These are phyloP conservation scores for Onychomys arenicola DNA, from an alignment of 2,797 vertebrate genomes.

Conservation along the genomic window DNA sequence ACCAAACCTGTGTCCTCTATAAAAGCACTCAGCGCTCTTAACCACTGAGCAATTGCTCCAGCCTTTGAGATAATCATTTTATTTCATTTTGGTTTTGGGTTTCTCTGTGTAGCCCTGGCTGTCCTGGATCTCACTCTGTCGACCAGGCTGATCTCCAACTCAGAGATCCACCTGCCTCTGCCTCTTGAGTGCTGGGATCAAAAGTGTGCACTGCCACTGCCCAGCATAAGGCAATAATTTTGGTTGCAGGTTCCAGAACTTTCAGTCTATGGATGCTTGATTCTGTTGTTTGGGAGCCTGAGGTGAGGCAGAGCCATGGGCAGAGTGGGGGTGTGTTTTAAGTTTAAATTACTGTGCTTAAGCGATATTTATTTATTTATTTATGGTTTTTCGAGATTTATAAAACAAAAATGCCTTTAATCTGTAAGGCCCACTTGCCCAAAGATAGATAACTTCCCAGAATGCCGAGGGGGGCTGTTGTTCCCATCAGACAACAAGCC, in stretches of 20 bases:
- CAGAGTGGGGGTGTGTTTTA: neutral
- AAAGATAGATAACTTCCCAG: neutral
- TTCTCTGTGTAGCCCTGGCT: neutral
- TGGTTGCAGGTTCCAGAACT: neutral
- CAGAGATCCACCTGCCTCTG: neutral
- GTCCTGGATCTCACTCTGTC: neutral
- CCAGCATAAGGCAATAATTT: neutral
- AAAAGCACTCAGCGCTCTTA: neutral
- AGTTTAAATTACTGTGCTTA: too few relatives aligned
- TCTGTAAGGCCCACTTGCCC: neutral
- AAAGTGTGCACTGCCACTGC: rapidly evolving
- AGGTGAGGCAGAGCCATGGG: neutral
- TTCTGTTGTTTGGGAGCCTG: neutral
- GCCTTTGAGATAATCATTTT: neutral
- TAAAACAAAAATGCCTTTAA: neutral
- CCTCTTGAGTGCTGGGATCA: neutral
- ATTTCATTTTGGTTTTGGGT: neutral
- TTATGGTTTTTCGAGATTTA: too few relatives aligned
- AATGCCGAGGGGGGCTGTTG: neutral
- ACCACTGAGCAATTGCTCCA: neutral
- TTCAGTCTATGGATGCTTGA: neutral
- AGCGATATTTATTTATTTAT: too few relatives aligned
- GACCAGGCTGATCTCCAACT: neutral
- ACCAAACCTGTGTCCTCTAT: neutral
- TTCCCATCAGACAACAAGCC: neutral